A percentile compares a stretch with the other conserved stretches of the same genome.
Conservation (phyloP, 2,888 invertebrate genomes). For the Eupithecia tripunctaria region DNA sequence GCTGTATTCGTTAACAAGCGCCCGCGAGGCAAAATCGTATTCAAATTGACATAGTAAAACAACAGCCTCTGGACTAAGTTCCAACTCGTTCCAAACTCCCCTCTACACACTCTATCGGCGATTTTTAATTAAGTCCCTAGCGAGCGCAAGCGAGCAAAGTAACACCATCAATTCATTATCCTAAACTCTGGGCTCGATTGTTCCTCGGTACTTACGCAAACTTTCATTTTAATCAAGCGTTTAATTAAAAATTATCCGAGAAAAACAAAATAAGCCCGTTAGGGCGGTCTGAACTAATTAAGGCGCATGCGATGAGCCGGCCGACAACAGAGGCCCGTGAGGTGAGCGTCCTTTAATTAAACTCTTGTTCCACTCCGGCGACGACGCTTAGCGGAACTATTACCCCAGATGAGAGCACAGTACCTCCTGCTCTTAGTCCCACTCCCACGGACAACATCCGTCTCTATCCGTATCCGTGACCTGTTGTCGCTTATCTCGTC, state of each 20-base stretch:
- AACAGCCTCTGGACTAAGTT: slow-evolving; percentile 80
- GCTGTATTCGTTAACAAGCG: slow-evolving; percentile 51
- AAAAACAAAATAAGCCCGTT: slow-evolving; percentile 85
- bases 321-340: slow-evolving; percentile 72
- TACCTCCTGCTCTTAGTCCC: not conserved
- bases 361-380: slow-evolving; percentile 77
- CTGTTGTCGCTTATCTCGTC: not conserved
- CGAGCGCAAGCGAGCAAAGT: slow-evolving; percentile 80
- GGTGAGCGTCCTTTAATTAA: slow-evolving; percentile 81
- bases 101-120: slow-evolving; percentile 84
- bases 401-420: slow-evolving; percentile 46
- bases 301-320: slow-evolving; percentile 81
- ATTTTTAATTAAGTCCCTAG: slow-evolving; percentile 84
- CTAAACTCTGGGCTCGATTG: slow-evolving; percentile 83
- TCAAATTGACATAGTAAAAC: slow-evolving; percentile 84
- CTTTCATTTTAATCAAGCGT: slow-evolving; percentile 85
- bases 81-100: slow-evolving; percentile 81
- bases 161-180: slow-evolving; percentile 85
- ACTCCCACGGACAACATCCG: not conserved
- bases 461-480: not conserved
- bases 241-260: slow-evolving; percentile 85
- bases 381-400: slow-evolving; percentile 75
- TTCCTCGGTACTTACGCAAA: slow-evolving; percentile 84
- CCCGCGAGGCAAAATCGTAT: slow-evolving; percentile 76
- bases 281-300: slow-evolving; percentile 84